phyloP scores from a whole-genome alignment of 2,888 invertebrate species.

The Sinopyrophorus schimmeli region DNA sequence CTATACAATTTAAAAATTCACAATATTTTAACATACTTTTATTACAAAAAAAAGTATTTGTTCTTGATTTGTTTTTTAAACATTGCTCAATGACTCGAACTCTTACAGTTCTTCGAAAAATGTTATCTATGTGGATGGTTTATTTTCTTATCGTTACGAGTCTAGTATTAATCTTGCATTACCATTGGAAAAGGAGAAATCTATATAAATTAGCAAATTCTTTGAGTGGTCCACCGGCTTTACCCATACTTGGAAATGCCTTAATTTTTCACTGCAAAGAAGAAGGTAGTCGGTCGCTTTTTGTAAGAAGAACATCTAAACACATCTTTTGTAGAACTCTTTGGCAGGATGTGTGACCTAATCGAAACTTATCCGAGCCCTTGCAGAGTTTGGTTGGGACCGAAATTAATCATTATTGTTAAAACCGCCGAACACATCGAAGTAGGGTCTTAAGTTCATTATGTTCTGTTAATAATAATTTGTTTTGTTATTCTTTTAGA shows the following conservation, averaged over 20 bases:
- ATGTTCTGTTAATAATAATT: neutral
- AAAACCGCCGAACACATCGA: slow-evolving; percentile 10
- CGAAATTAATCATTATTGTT: slow-evolving; percentile 18
- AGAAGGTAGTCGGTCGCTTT: slow-evolving; percentile 11
- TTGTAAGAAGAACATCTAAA: neutral
- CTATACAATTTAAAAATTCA: too few relatives aligned
- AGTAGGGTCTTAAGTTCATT: neutral
- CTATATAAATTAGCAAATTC: slow-evolving; percentile 8
- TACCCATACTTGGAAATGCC: slow-evolving; percentile 14
- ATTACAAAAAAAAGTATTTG: too few relatives aligned
- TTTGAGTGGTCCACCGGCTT: slow-evolving; percentile 9
- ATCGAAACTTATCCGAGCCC: slow-evolving; percentile 11
- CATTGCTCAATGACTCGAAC: too few relatives aligned
- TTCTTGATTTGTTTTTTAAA: too few relatives aligned
- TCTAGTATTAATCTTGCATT: slow-evolving; percentile 1
- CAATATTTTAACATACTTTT: too few relatives aligned
- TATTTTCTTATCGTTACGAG: too few relatives aligned
- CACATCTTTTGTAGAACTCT: slow-evolving; percentile 5
- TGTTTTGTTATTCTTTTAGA: slow-evolving; percentile 4
- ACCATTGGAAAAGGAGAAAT: slow-evolving; percentile 12
- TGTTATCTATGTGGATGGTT: too few relatives aligned
- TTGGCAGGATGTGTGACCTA: slow-evolving; percentile 2
- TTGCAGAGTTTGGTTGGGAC: slow-evolving; percentile 20
- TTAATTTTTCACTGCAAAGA: slow-evolving; percentile 4
- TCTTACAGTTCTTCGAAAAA: too few relatives aligned